Evolutionary conservation across 2,888 invertebrate species (phyloP), one percentile per base, ranked within the genome.

Genomic region (Pogonocherus hispidulus): DNA sequence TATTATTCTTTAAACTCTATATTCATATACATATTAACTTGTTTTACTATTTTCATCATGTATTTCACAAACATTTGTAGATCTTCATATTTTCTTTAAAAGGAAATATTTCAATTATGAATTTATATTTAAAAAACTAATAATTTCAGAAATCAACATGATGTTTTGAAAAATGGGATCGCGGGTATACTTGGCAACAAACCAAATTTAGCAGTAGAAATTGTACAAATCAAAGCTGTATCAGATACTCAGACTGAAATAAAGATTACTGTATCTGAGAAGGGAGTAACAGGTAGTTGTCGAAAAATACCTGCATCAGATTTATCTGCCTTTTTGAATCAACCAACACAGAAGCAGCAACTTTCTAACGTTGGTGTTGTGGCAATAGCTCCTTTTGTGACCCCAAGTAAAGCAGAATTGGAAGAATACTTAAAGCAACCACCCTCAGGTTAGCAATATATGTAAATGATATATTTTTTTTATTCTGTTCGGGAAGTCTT

Each of bases 341-440:
- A 93, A 75, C 89, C 90, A 0, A 87, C 88, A 69, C 91, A 93
- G 19, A 93, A 93, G 72, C 88, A 89, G 67, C 94, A 95, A 77
- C 86, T 98, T 9, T 85, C 87, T 0, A 91, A 90, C 75, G 90
- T 96, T 35, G 93, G 93, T 0, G 92, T 95, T 35, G 87, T 88
- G 37, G 90, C 91, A 75, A 90, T 94, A 19, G 88, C 91, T 69
- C 88, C 97, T 11, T 90, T 93, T 82, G 90, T 93, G 0, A 89
- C 91, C 47, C 92, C 96, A 49, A 91, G 93, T 74, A 92, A 92
- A 60, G 91, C 93, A 68, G 92, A 94, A 81, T 81, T 96, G 14
- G 93, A 94, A 75, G 94, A 96, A 78, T 99, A 98, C 86, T 86
- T 98, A 67, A 94, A 95, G 78, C 93, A 91, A 77, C 93, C 98